Base-by-base conservation (phyloP, 1,140 invertebrate genomes). In the Euura lappo region DNA sequence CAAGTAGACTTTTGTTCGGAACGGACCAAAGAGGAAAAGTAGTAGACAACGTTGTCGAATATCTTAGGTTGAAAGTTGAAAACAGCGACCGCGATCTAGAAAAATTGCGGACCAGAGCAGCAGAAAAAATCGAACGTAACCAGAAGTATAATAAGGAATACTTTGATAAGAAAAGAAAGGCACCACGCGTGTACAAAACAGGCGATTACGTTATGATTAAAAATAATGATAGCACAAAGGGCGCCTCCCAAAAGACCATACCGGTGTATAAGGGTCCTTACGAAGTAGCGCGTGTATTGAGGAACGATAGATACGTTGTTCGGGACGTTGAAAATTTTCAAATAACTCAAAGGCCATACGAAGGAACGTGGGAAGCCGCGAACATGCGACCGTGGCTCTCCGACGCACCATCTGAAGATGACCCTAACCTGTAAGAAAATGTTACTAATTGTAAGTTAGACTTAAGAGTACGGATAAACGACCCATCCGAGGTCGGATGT, bases 221-320 rank as follows among this genome's bases (percentile, higher is more conserved):
- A 71, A 79, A 79, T 45, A 73, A 75, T 45, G 73, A 74, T 43
- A 73, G 64, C 5, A 75, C 76, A n/a, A 71, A 73, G n/a, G 80
- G 77, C 28, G 72, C 65, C 11, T 75, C 69, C 44, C 69, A 70
- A 68, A 83, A 83, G 72, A 69, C 79, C 6, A 72, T 78, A 42
- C 77, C 78, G 6, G 73, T 76, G 68, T 82, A 73, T 65, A 72
- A 73, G 47, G 78, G 79, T 0, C 79, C 79, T 6, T 83, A 80
- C 66, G 44, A 47, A 65, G 70, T 82, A 44, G 44, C 69, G 13
- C 75, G 76, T 46, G 70, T 73, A 65, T 74, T 78, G 11, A 47
- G 68, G 42, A 76, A 80, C 72, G 79, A 83, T 73, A 64, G 78
- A 70, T 81, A 80, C 70, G 47, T 76, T 42, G 47, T 82, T 2